Evolutionary conservation across 2,113 vertebrate species (phyloP).

Genomic region (Malaclemys terrapin): DNA sequence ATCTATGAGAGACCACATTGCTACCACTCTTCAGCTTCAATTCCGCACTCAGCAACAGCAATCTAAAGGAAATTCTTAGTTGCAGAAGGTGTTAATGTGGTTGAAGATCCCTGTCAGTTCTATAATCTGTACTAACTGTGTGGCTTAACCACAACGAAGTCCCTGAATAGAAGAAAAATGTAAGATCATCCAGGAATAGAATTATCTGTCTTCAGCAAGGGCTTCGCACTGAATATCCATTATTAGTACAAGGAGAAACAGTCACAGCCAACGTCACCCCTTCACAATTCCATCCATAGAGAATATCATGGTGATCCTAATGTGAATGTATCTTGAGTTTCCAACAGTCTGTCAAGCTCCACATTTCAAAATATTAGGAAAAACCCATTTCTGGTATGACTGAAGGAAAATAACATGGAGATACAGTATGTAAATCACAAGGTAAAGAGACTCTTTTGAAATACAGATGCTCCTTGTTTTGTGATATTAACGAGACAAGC

Average conservation of each 20-base stretch:
- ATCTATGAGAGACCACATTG: accelerated
- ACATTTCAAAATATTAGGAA: background rate
- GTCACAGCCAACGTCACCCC: background rate
- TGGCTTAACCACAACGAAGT: background rate
- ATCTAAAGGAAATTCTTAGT: background rate
- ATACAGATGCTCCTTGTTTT: background rate
- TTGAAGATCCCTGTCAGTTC: background rate
- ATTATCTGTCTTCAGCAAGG: background rate
- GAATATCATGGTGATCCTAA: background rate
- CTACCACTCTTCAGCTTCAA: background rate
- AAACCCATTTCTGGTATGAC: background rate
- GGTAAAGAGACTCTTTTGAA: background rate
- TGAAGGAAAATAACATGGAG: background rate
- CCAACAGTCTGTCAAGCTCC: accelerated
- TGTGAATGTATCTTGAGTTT: background rate
- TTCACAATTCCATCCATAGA: background rate
- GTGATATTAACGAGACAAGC: background rate
- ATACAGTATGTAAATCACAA: background rate
- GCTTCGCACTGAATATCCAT: background rate
- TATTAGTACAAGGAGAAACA: background rate
- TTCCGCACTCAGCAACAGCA: background rate
- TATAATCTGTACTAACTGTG: accelerated
- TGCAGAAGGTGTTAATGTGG: background rate
- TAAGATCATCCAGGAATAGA: conserved; percentile 26
- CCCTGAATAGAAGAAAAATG: background rate